A percentile compares a stretch with the other conserved stretches of the same genome.
Evolutionary conservation across 2,888 invertebrate species (phyloP).

Genomic region (Patella ulyssiponensis): DNA sequence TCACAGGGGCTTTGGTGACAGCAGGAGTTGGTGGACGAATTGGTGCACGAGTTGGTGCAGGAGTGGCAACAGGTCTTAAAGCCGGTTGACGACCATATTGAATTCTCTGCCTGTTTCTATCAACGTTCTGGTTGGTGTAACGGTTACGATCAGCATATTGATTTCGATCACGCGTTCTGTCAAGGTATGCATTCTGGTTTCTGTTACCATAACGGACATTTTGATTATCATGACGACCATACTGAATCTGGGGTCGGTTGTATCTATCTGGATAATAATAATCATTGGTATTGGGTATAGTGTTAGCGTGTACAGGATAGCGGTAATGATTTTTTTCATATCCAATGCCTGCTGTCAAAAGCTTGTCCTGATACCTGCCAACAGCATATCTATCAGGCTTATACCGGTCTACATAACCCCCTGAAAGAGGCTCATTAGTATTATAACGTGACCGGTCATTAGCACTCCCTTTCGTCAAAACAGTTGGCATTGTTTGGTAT

Average conservation of each 20-base stretch:
- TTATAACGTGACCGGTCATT: neutral
- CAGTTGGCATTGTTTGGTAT: conserved; percentile 5
- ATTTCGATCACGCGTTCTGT: neutral
- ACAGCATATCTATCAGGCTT: neutral
- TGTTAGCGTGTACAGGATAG: neutral
- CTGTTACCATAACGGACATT: neutral
- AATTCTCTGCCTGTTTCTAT: neutral
- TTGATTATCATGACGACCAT: neutral
- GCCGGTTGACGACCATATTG: neutral
- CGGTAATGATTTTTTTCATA: neutral
- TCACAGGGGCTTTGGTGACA: neutral
- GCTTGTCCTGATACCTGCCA: neutral
- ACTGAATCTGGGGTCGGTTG: neutral
- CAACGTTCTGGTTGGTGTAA: neutral
- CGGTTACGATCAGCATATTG: neutral
- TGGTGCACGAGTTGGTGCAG: neutral
- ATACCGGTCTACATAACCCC: neutral
- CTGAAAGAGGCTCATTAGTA: neutral
- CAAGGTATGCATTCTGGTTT: neutral
- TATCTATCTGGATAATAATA: neutral
- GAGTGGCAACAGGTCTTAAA: neutral
- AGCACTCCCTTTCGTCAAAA: neutral
- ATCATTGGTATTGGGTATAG: neutral
- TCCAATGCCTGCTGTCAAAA: neutral
- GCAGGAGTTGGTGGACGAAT: neutral